Percentiles rank a stretch among this genome's conserved stretches.
These are phyloP conservation scores for Pelodytes ibericus DNA, from an alignment of 2,797 vertebrate genomes.

Conservation along the genomic window DNA sequence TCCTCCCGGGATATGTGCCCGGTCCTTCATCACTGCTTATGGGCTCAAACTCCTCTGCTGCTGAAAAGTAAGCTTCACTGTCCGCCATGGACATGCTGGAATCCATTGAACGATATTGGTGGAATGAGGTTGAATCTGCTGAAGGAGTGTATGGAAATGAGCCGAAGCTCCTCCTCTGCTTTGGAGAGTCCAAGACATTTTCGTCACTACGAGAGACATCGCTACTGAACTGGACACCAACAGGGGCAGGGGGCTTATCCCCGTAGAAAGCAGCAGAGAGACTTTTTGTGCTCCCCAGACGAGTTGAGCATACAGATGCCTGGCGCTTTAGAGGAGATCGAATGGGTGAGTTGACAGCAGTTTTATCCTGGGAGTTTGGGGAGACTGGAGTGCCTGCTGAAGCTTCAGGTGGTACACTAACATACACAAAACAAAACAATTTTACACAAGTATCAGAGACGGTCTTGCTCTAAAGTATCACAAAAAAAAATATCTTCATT, in stretches of 20 bases:
- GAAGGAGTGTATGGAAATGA: conserved; percentile 96
- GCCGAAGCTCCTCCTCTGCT: conserved; percentile 93
- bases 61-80: conserved; percentile 97
- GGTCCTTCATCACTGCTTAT: conserved; percentile 97
- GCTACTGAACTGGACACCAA: conserved; percentile 91
- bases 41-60: conserved; percentile 94
- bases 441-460: background rate
- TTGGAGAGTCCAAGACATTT: conserved; percentile 93
- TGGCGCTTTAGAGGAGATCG: conserved; percentile 90
- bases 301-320: conserved; percentile 88
- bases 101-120: conserved; percentile 95
- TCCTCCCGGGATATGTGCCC: conserved; percentile 94
- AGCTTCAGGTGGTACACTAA: conserved; percentile 77
- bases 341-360: conserved; percentile 85
- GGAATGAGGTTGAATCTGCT: conserved; percentile 94
- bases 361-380: conserved; percentile 81
- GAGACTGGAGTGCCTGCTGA: conserved; percentile 81
- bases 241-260: conserved; percentile 83
- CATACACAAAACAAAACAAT: conserved; percentile 48
- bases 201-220: conserved; percentile 96
- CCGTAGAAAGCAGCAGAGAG: conserved; percentile 90
- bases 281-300: conserved; percentile 95
- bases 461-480: background rate
- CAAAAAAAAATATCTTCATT: no score
- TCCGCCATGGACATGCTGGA: conserved; percentile 97